Base-by-base conservation (phyloP, 2,888 invertebrate genomes). In the Amitus sp. region DNA sequence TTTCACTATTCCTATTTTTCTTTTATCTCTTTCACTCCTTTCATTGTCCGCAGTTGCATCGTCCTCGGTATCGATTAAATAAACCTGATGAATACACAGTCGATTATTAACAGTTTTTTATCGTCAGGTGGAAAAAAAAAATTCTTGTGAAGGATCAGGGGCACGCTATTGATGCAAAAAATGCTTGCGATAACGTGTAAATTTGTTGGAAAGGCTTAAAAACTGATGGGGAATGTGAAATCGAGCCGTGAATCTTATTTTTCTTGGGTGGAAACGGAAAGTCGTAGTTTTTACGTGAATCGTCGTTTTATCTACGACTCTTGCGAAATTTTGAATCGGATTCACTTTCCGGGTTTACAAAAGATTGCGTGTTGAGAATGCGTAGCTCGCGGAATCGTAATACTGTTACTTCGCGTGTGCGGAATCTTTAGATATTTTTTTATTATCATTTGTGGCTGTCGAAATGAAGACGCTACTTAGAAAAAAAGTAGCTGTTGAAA, bases 1-100 rank as follows among this genome's bases (percentile, higher is more conserved):
- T 77, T 87, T 87, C 70, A 85, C 83, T 49, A 87, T 85, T 74
- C 90, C 91, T 72, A 91, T 86, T 83, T 90, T 91, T 83, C 91
- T 87, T 83, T 93, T 93, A 79, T 91, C 91, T 67, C 89, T 85
- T 65, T 82, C 82, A 30, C 70, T 69, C 77, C 85, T 87, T 6
- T 86, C 87, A 73, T 84, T 87, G 67, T 85, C 86, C 66, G 81
- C 83, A 43, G 82, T 83, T 72, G 84, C 74, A 47, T 85, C 85
- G 76, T 85, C 73, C 2, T 77, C 79, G 13, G 66, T 61, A 62
- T 81, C 75, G 61, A 80, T 62, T 13, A 79, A 66, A 65, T 77
- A 78, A 15, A 82, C 77, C 82, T 82, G 67, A 52, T 27, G 10
- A 6, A 43, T 43, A 43, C 13, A n/a, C 42, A 42, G 18, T 42